A percentile compares a stretch with the other conserved stretches of the same genome.
Conservation (phyloP, 2,888 invertebrate species). For the Ochropleura plecta region DNA sequence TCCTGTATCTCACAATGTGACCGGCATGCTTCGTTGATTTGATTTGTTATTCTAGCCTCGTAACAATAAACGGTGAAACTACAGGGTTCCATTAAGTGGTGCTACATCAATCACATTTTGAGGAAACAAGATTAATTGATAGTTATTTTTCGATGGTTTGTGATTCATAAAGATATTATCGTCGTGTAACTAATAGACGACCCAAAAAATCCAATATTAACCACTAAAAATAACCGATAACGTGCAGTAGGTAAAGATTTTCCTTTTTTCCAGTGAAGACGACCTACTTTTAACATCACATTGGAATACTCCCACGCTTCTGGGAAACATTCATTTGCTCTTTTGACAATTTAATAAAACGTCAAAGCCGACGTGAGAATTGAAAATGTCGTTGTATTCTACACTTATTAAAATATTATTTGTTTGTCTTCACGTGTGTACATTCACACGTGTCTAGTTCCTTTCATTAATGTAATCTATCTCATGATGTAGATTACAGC, state of each 20-base stretch:
- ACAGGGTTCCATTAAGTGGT: slow-evolving; percentile 25
- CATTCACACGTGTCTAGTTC: slow-evolving; percentile 26
- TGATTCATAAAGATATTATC: slow-evolving; percentile 29
- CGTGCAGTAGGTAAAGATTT: slow-evolving; percentile 42
- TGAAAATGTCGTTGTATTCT: slow-evolving; percentile 49
- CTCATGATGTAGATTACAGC: slow-evolving; percentile 2
- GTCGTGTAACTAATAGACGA: slow-evolving; percentile 26
- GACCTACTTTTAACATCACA: slow-evolving; percentile 78
- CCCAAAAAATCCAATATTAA: slow-evolving; percentile 36
- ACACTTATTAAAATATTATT: slow-evolving; percentile 42
- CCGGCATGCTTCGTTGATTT: slow-evolving; percentile 61
- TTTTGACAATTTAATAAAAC: slow-evolving; percentile 83
- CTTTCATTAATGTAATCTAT: slow-evolving; percentile 12
- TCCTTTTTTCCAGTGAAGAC: slow-evolving; percentile 72
- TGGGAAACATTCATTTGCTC: slow-evolving; percentile 81
- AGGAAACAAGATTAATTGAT: slow-evolving; percentile 16
- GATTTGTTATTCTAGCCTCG: slow-evolving; percentile 36
- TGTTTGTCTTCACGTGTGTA: slow-evolving; percentile 18
- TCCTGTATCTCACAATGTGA: slow-evolving; percentile 65
- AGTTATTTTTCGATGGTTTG: background rate
- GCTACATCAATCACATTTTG: slow-evolving; percentile 11
- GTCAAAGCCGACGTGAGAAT: slow-evolving; percentile 70
- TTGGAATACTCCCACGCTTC: slow-evolving; percentile 80
- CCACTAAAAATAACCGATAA: slow-evolving; percentile 42
- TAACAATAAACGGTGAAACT: slow-evolving; percentile 47